Evolutionary conservation across 2,797 vertebrate species (phyloP).

Genomic region (Helarctos malayanus): DNA sequence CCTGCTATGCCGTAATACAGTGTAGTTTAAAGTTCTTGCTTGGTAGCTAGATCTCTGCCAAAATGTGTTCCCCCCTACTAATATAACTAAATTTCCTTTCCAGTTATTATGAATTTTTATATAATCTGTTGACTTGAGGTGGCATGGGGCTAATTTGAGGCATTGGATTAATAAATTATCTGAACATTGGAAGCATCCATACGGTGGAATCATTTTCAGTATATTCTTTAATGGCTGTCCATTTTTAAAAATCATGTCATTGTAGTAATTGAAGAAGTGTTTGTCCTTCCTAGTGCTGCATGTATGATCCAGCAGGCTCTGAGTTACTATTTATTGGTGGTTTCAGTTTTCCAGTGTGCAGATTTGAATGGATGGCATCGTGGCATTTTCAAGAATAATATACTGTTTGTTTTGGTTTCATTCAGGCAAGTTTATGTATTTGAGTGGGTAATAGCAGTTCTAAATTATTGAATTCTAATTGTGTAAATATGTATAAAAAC

Average conservation of each 20-base stretch:
- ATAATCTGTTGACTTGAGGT: constrained; percentile 22
- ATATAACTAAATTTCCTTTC: constrained; percentile 45
- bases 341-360: constrained; percentile 23
- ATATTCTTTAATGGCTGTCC: constrained; percentile 31
- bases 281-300: not conserved
- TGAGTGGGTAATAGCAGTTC: not conserved
- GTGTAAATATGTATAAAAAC: not conserved
- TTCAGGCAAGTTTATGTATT: constrained; percentile 40
- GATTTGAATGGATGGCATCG: constrained; percentile 13
- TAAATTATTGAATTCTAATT: not conserved
- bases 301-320: not conserved
- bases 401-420: constrained; percentile 17
- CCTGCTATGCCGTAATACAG: not conserved
- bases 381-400: not conserved
- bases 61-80: constrained; percentile 30
- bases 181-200: not conserved
- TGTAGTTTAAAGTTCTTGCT: constrained; percentile 52
- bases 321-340: not conserved
- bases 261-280: not conserved
- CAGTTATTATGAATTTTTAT: not conserved
- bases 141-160: not conserved
- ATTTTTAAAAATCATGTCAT: not conserved
- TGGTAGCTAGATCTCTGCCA: not conserved
- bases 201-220: constrained; percentile 8
- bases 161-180: not conserved